Conservation (phyloP, 2,888 invertebrate genomes). For the Mactromeris polynyma region DNA sequence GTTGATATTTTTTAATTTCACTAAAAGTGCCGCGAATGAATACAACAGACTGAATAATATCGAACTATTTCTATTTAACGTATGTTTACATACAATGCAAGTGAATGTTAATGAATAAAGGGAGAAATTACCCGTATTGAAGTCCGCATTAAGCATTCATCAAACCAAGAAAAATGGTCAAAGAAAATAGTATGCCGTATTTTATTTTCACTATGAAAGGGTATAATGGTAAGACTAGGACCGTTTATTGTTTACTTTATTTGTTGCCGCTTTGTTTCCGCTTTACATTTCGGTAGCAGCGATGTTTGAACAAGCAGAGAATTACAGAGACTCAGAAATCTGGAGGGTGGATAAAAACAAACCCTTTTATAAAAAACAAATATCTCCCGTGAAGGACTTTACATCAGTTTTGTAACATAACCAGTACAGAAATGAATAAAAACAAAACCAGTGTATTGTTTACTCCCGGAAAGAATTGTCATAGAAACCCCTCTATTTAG, state of each 20-base stretch:
- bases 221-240: neutral
- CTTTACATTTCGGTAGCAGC: neutral
- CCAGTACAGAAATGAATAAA: too few relatives aligned
- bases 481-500: too few relatives aligned
- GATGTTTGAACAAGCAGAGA: neutral
- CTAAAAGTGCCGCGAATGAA: conserved; percentile 16
- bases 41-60: neutral
- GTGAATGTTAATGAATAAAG: neutral
- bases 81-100: conserved; percentile 11
- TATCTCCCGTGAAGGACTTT: neutral
- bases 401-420: too few relatives aligned
- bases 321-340: neutral
- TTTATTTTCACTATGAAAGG: neutral
- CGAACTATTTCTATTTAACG: neutral
- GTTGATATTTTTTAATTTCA: conserved; percentile 4
- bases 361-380: neutral
- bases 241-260: neutral
- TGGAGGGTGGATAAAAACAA: neutral
- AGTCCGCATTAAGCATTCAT: neutral
- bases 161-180: conserved; percentile 6
- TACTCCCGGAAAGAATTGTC: too few relatives aligned
- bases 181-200: neutral
- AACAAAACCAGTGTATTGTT: too few relatives aligned
- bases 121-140: conserved; percentile 8
- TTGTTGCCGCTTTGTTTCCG: neutral